phyloP scores from a whole-genome alignment of 2,797 vertebrate genomes.

The Manis pentadactyla region DNA sequence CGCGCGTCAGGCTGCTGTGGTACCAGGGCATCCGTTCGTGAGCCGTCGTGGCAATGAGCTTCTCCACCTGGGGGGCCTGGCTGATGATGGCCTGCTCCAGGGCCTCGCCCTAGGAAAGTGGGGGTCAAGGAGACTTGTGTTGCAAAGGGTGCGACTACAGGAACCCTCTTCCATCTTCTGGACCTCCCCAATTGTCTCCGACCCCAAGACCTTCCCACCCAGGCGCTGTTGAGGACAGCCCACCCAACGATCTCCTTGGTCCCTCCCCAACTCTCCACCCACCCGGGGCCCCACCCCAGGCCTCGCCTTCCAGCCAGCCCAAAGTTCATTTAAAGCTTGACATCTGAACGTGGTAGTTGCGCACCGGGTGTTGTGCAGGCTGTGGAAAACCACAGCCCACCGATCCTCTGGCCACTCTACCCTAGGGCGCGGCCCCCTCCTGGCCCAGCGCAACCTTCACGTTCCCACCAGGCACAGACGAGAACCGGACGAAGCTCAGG shows the following conservation, averaged over 20 bases:
- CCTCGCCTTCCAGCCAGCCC: neutral
- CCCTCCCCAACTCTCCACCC: neutral
- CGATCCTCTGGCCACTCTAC: neutral
- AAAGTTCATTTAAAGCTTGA: neutral
- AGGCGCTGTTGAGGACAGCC: fast-evolving
- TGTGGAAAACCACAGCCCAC: neutral
- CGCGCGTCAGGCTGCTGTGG: slow-evolving; percentile 90
- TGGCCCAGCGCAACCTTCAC: slow-evolving; percentile 83
- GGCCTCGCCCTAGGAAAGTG: slow-evolving; percentile 91
- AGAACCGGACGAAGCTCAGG: slow-evolving; percentile 91
- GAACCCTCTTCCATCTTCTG: neutral
- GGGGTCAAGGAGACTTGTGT: neutral
- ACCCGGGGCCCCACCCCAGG: neutral
- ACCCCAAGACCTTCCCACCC: neutral
- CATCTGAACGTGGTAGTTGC: neutral
- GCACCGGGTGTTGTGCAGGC: too few relatives aligned
- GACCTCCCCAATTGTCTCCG: too few relatives aligned
- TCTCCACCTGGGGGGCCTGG: slow-evolving; percentile 97
- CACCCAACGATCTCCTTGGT: fast-evolving
- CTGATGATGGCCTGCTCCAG: slow-evolving; percentile 97
- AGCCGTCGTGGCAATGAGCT: slow-evolving; percentile 95
- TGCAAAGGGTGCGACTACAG: fast-evolving
- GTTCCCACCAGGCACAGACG: slow-evolving; percentile 87
- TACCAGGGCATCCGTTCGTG: slow-evolving; percentile 98
- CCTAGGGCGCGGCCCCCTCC: neutral